Conservation (phyloP, 2,888 invertebrate genomes). For the Catocala fraxini region DNA sequence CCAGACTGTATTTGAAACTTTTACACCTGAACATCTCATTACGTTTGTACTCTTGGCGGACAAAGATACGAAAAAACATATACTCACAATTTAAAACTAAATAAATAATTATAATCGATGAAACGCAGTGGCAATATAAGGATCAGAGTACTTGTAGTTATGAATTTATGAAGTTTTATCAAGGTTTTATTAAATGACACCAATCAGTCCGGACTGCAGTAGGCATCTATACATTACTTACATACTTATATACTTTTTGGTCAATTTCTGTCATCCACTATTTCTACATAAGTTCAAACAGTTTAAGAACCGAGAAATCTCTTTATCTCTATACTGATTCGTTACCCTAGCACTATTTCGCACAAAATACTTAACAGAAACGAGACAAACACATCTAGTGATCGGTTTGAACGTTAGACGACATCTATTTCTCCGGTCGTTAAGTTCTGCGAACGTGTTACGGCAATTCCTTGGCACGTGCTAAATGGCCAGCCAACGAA, state of each 20-base stretch:
- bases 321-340: neutral
- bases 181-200: no score
- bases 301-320: neutral
- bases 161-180: no score
- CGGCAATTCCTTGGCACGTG: slow-evolving; percentile 78
- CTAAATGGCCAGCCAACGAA: slow-evolving; percentile 77
- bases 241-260: no score
- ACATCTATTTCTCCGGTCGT: slow-evolving; percentile 68
- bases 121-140: no score
- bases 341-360: neutral
- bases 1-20: slow-evolving; percentile 41
- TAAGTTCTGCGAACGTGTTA: slow-evolving; percentile 81
- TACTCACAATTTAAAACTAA: no score
- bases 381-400: slow-evolving; percentile 33
- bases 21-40: slow-evolving; percentile 43
- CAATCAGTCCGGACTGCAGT: no score
- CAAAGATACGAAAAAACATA: neutral
- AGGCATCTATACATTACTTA: no score
- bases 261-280: no score
- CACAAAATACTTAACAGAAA: slow-evolving; percentile 9
- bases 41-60: slow-evolving; percentile 14
- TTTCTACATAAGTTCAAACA: neutral
- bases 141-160: no score
- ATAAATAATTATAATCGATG: no score
- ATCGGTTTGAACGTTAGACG: slow-evolving; percentile 48